These are phyloP conservation scores for Phyto melanocephala DNA, from an alignment of 2,888 invertebrate genomes.

Conservation along the genomic window DNA sequence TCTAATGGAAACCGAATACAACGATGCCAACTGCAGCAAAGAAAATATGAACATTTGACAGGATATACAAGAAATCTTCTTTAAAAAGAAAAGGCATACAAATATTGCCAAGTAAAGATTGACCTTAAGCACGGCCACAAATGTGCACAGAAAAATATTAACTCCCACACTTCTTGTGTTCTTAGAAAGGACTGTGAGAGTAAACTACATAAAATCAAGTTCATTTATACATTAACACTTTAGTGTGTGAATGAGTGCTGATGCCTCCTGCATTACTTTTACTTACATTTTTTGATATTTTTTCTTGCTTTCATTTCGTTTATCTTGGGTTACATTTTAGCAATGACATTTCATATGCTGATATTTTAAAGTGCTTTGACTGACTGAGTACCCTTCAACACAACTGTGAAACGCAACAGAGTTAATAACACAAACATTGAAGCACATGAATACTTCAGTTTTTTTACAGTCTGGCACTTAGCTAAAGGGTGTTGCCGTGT, in stretches of 20 bases:
- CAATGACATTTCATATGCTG: conserved; percentile 43
- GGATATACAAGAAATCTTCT: background rate
- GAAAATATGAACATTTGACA: conserved; percentile 22
- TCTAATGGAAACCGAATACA: conserved; percentile 27
- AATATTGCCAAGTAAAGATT: conserved; percentile 31
- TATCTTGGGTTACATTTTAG: background rate
- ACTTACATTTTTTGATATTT: background rate
- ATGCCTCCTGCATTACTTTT: background rate
- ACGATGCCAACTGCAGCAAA: background rate
- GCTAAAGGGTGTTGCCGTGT: background rate
- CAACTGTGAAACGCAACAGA: conserved; percentile 3
- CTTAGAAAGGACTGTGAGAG: background rate
- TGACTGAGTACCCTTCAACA: conserved; percentile 10
- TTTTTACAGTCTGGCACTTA: background rate
- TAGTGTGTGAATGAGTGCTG: background rate
- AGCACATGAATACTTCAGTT: background rate
- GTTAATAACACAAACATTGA: background rate
- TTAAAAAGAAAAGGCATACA: background rate
- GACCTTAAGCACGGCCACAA: conserved; percentile 27
- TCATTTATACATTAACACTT: background rate
- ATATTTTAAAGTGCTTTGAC: conserved; percentile 29
- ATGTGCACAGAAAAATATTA: no score
- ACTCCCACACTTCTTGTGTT: background rate
- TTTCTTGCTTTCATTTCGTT: background rate
- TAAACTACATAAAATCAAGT: conserved; percentile 24